Conservation (phyloP, 2,888 invertebrate species). For the Leucophenga montana region DNA sequence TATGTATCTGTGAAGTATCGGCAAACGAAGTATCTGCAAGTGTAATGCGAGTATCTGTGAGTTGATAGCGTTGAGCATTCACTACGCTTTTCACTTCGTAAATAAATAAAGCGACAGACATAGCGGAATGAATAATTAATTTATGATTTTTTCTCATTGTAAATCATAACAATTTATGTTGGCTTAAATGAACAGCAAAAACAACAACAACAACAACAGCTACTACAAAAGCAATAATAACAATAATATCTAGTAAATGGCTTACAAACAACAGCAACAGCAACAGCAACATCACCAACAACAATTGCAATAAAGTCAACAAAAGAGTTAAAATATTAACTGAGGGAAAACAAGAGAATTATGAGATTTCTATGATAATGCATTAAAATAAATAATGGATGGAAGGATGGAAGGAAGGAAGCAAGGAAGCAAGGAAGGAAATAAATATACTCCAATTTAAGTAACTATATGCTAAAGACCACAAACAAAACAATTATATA, state of each 20-base stretch:
- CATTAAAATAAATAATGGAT: not conserved
- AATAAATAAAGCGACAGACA: conserved; percentile 11
- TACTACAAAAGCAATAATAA: conserved; percentile 30
- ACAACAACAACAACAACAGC: conserved; percentile 43
- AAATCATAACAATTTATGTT: conserved; percentile 66
- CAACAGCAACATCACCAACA: conserved; percentile 45
- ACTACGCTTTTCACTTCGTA: conserved; percentile 20
- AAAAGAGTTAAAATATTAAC: not conserved
- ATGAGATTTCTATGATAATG: conserved; percentile 1
- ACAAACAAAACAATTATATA: too few species aligned
- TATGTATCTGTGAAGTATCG: not conserved
- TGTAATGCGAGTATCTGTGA: not conserved
- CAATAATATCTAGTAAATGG: conserved; percentile 27
- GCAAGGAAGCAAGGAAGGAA: too few species aligned
- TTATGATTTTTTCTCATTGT: conserved; percentile 61
- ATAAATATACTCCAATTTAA: too few species aligned
- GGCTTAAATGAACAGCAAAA: conserved; percentile 45
- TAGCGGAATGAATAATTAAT: conserved; percentile 56
- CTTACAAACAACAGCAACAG: conserved; percentile 25
- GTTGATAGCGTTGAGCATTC: conserved; percentile 24
- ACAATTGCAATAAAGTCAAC: conserved; percentile 57
- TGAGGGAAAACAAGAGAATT: too few species aligned
- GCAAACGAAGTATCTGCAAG: not conserved
- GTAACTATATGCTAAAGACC: too few species aligned
- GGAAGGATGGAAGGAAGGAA: conserved; percentile 6